These are phyloP conservation scores for Mobula hypostoma DNA, from an alignment of 2,113 vertebrate genomes.

Conservation along the genomic window DNA sequence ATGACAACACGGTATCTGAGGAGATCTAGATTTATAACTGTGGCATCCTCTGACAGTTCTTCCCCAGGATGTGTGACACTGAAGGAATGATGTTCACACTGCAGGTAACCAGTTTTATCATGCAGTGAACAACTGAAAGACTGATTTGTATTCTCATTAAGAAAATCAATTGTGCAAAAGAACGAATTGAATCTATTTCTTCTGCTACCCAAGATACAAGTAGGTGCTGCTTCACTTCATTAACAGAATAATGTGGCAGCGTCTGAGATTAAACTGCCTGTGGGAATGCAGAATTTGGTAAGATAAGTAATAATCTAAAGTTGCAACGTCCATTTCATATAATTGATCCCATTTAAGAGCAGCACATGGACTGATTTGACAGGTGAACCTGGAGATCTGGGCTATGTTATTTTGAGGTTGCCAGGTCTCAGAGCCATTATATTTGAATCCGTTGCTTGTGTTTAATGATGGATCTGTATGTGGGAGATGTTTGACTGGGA, in stretches of 20 bases:
- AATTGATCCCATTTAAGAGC: conserved; percentile 1
- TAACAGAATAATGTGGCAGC: background rate
- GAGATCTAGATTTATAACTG: too few species aligned
- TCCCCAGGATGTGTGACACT: background rate
- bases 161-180: conserved; percentile 2
- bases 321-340: background rate
- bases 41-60: background rate
- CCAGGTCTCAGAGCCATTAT: background rate
- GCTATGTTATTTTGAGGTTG: too few species aligned
- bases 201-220: background rate
- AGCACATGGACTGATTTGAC: background rate
- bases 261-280: conserved; percentile 3
- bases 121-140: background rate
- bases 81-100: background rate
- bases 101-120: background rate
- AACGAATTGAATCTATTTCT: background rate
- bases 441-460: background rate
- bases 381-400: background rate
- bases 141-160: conserved; percentile 15
- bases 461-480: background rate
- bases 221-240: background rate
- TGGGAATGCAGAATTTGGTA: background rate
- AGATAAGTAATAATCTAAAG: conserved; percentile 24
- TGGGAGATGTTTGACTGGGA: background rate
- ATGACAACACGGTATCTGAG: background rate